Evolutionary conservation across 2,888 invertebrate species (phyloP).

Genomic region (Drepana falcataria): DNA sequence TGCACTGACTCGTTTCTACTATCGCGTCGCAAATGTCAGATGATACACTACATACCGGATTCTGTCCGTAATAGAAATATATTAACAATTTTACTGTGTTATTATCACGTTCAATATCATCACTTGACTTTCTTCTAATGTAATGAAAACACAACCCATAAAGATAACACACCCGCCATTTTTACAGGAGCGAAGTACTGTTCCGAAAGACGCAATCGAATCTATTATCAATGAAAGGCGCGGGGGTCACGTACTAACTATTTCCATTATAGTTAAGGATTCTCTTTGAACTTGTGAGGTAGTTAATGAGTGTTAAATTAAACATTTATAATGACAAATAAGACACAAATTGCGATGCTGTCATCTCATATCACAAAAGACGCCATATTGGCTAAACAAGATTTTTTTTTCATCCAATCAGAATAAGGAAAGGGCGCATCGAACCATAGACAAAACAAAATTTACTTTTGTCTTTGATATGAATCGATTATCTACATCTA

Average conservation of each 20-base stretch:
- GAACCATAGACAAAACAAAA: constrained; percentile 23
- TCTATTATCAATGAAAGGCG: constrained; percentile 29
- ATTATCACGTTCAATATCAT: constrained; percentile 37
- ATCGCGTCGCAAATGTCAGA: constrained; percentile 58
- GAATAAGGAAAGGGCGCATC: constrained; percentile 13
- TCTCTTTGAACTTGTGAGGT: constrained; percentile 65
- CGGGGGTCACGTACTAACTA: constrained; percentile 36
- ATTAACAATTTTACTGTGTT: constrained; percentile 23
- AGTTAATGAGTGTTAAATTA: constrained; percentile 50
- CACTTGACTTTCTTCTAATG: constrained; percentile 52
- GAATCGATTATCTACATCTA: neutral
- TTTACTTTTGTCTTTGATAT: neutral
- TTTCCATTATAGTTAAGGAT: constrained; percentile 42
- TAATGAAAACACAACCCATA: constrained; percentile 72
- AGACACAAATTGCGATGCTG: constrained; percentile 77
- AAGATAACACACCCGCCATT: constrained; percentile 79
- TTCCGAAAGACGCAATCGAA: constrained; percentile 53
- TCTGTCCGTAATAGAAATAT: constrained; percentile 23
- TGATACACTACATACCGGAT: constrained; percentile 49
- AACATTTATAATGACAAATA: constrained; percentile 60
- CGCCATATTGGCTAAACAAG: constrained; percentile 74
- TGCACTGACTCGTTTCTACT: constrained; percentile 53
- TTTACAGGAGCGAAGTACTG: constrained; percentile 70
- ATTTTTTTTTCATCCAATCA: constrained; percentile 20
- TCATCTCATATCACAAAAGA: constrained; percentile 76